Evolutionary conservation across 64 coral and sea anemone species (phyloP), one percentile per base, ranked within the genome.

Genomic region (Pocillopora damicornis): DNA sequence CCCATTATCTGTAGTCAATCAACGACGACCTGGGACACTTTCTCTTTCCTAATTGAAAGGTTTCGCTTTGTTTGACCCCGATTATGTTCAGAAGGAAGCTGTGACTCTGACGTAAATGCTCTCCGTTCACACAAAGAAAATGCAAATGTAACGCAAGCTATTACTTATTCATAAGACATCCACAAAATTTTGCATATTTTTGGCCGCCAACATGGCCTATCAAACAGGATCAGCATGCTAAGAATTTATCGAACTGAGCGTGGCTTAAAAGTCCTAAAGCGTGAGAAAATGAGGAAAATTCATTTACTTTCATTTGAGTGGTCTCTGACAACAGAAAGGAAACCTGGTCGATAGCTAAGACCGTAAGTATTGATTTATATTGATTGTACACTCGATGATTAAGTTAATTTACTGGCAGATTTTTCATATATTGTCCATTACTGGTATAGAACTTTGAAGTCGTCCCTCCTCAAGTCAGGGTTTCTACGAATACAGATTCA

Each of bases 31-130:
- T 7, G 42, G 42, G 42, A 4, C 42, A 51, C 42, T 51, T 51
- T 51, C 42, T 51, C 7, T 4, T 51, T 7, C 7, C 2, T 4
- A 51, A 51, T 51, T 51, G 42, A 2, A 7, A 3, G 23, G 66
- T 85, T 85, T 85, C 38, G 65, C 81, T 25, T 22, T 30, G 15
- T 22, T 85, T 83, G 15, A 73, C 25, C 38, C 4, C 18, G 0
- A 85, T 73, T 73, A 63, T 85, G 38, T 67, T 58, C 18, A 72
- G 20, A 4, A 25, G 64, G 18, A 26, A 30, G 45, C 2, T 62
- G 35, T 85, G 81, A 85, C 81, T 62, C 35, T 85, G 81, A 85
- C 81, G 81, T 26, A 85, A 69, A 13, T 25, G 20, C 20, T 9
- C 30, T 85, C 45, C 45, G 37, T 67, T 85, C 15, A 20, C 13